Base-by-base conservation (phyloP, 2,888 invertebrate genomes). In the Elgonia sp. region DNA sequence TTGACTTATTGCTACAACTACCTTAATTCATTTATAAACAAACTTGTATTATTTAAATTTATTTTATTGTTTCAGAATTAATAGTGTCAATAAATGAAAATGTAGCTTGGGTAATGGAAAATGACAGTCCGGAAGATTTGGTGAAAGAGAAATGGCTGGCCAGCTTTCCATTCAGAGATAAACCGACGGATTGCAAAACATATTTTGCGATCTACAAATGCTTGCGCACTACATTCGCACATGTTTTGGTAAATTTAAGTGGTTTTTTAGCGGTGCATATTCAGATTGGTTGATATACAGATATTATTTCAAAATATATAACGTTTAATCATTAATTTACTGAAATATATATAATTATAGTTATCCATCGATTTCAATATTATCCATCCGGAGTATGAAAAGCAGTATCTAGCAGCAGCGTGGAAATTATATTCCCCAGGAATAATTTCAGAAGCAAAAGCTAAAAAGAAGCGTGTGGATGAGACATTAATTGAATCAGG, bases 171-270 rank as follows among this genome's bases (percentile, higher is more conserved):
- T 46, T 16, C 14, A 53, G 80, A 80, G 70, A 80, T 14, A 69
- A 70, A 16, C 20, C 6, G 2, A 70, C 29, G 3, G 60, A 80
- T 60, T 0, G n/a, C 16, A n/a, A 0, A 50, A 69, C 37, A 46
- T 80, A 50, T 60, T 80, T 70, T 60, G 69, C 46, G 5, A n/a
- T n/a, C 1, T 80, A 80, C 50, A 80, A 80, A 80, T 80, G 80
- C 21, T 70, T 80, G 46, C 69, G 70, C 14, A 80, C 80, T 2
- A 60, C 69, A 40, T 80, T 80, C 39, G 69, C 69, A 46, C 62
- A 70, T 20, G 14, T 50, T 46, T 80, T 80, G 80, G 80, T 80
- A 70, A 70, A 70, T 60, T 46, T 21, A 42, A 57, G 46, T n/a
- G n/a, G n/a, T n/a, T 63, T 62, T n/a, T 73, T n/a, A 72, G n/a